These are phyloP conservation scores for Gymnocypris eckloni DNA, from an alignment of 2,797 vertebrate genomes.

Conservation along the genomic window DNA sequence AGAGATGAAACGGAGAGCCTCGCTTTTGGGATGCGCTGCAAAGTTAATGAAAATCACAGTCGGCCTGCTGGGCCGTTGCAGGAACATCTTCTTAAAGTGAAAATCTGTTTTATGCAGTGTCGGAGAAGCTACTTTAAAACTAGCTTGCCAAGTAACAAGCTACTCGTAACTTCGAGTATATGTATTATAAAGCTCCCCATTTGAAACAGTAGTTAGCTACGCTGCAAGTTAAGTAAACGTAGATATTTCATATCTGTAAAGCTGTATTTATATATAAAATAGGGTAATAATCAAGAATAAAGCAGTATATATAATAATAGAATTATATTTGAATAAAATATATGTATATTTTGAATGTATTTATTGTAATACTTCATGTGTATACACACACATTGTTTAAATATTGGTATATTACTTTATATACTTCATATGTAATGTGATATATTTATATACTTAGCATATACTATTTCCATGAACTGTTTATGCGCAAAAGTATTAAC, in stretches of 20 bases:
- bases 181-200: background rate
- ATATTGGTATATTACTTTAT: background rate
- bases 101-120: slow-evolving; percentile 34
- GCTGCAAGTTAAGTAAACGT: background rate
- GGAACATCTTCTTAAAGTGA: slow-evolving; percentile 16
- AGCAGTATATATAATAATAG: background rate
- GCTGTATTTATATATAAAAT: background rate
- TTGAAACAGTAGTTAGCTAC: background rate
- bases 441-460: background rate
- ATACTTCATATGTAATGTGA: background rate
- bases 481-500: background rate
- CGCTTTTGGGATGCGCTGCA: slow-evolving; percentile 17
- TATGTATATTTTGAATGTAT: background rate
- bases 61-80: slow-evolving; percentile 5
- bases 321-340: background rate
- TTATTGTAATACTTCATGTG: background rate
- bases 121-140: slow-evolving; percentile 21
- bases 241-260: background rate
- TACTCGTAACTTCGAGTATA: background rate
- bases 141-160: slow-evolving; percentile 15
- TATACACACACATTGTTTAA: background rate
- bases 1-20: slow-evolving; percentile 46
- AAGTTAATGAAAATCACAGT: slow-evolving; percentile 41
- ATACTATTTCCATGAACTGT: background rate
- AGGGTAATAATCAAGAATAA: background rate